A percentile compares a stretch with the other conserved stretches of the same genome.
phyloP scores from a whole-genome alignment of 2,888 invertebrate genomes.

The Pterostichus niger region DNA sequence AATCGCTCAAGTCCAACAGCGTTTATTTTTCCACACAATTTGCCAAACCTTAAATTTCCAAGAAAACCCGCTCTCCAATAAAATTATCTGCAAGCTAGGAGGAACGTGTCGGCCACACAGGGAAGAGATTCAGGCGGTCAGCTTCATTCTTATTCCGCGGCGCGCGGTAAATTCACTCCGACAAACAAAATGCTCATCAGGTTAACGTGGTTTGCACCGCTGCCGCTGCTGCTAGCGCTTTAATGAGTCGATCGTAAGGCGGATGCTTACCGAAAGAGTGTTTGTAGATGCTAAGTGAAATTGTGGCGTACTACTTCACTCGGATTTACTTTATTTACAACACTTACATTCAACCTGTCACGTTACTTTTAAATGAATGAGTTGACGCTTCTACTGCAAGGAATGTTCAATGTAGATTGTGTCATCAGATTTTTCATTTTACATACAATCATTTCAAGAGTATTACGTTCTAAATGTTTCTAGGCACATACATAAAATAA shows the following conservation, averaged over 20 bases:
- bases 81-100: slow-evolving; percentile 57
- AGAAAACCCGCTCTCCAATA: slow-evolving; percentile 48
- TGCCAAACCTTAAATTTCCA: slow-evolving; percentile 44
- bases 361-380: neutral
- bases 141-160: slow-evolving; percentile 56
- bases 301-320: neutral
- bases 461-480: no score
- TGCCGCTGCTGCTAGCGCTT: neutral
- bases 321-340: slow-evolving; percentile 13
- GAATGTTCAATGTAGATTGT: no score
- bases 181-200: slow-evolving; percentile 53
- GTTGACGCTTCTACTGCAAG: no score
- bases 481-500: no score
- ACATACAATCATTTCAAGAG: no score
- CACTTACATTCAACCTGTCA: neutral
- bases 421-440: no score
- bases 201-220: slow-evolving; percentile 46
- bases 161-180: slow-evolving; percentile 46
- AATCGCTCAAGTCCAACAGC: slow-evolving; percentile 54
- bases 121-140: neutral
- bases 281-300: slow-evolving; percentile 34
- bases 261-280: slow-evolving; percentile 20
- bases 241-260: slow-evolving; percentile 45
- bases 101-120: slow-evolving; percentile 43
- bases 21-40: slow-evolving; percentile 64